Base-by-base conservation (phyloP, 2,113 vertebrate species). In the Passer domesticus region DNA sequence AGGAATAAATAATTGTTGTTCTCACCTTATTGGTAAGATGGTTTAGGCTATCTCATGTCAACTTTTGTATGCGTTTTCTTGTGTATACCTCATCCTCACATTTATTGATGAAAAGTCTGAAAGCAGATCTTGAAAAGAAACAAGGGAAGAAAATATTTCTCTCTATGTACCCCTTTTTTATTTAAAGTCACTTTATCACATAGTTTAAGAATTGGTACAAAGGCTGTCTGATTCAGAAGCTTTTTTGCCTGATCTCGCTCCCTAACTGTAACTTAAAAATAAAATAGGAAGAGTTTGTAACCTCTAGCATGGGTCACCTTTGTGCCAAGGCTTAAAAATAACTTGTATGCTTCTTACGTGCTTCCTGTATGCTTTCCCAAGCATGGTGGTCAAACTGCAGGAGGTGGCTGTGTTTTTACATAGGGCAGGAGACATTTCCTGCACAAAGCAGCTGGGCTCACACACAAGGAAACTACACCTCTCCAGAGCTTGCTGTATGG, bases 401-500 rank as follows among this genome's bases (percentile, higher is more conserved):
- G 59, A 66, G 44, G 20, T 31, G 37, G 17, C 33, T 78, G 50
- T 8, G 9, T 13, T 75, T 73, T 89, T 59, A 37, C 22, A 31
- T n/a, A 14, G 15, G 44, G 46, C 58, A 60, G 50, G 14, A 84
- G 37, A 59, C 37, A 13, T 64, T 44, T 75, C n/a, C 37, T 72
- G 63, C 33, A 43, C 0, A 0, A 39, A 17, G 33, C 37, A 79
- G n/a, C 49, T 53, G 60, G 53, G 55, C 37, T 30, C 18, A 53
- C 11, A 14, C 0, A 2, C 43, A 11, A 47, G 35, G 79, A 55
- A 83, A 41, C 79, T 66, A 27, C 31, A 9, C 28, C 2, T 28
- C 37, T 76, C 53, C 4, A 1, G 66, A 35, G 50, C 43, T 56
- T 0, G 0, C 9, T 20, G 3, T 52, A 53, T 2, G 4, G 11